Evolutionary conservation across 2,797 vertebrate species (phyloP).

Genomic region (Leucoraja ocellata): DNA sequence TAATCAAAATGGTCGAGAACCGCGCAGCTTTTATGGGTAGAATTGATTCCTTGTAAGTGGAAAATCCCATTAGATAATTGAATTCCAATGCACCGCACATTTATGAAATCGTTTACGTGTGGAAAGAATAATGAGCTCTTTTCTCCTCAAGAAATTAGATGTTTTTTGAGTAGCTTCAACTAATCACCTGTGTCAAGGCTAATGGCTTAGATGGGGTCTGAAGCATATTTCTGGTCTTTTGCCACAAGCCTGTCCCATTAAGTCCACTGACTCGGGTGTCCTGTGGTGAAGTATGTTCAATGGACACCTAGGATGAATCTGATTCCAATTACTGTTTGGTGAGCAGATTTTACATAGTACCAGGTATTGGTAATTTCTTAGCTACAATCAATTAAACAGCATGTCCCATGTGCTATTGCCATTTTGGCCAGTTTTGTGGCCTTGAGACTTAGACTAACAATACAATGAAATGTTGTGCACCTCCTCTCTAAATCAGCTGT

Average conservation of each 20-base stretch:
- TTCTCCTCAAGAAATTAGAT: background rate
- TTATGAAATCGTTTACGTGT: background rate
- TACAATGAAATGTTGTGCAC: background rate
- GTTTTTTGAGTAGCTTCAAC: background rate
- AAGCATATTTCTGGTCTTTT: background rate
- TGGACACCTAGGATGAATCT: background rate
- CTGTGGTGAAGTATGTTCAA: background rate
- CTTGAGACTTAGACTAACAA: background rate
- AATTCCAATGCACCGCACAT: background rate
- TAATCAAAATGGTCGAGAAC: background rate
- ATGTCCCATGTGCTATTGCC: background rate
- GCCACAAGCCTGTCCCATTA: background rate
- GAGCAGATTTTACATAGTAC: background rate
- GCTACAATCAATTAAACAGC: background rate
- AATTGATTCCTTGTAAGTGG: conserved; percentile 20
- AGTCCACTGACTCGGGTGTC: background rate
- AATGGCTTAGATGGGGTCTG: too few species aligned
- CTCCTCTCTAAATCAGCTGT: too few species aligned
- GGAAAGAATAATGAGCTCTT: background rate
- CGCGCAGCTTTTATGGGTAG: background rate
- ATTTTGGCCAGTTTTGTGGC: background rate
- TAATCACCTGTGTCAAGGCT: background rate
- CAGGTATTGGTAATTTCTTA: background rate
- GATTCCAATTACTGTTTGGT: conserved; percentile 10
- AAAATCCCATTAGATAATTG: conserved; percentile 23